Percentiles rank a stretch among this genome's conserved stretches.
Evolutionary conservation across 2,888 invertebrate genomes (phyloP).

Genomic region (Perizoma affinitatum): DNA sequence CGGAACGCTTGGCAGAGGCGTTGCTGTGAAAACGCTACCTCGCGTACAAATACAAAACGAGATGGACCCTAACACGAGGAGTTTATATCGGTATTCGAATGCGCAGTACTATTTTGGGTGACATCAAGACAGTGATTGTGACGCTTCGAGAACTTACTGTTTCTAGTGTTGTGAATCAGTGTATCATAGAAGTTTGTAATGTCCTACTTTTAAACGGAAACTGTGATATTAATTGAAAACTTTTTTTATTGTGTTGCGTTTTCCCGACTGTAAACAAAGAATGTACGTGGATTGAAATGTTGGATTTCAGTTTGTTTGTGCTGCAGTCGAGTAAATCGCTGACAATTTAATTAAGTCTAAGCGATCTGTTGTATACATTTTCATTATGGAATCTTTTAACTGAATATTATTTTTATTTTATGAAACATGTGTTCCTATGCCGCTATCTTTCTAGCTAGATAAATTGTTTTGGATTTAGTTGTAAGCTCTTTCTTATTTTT

Average conservation of each 20-base stretch:
- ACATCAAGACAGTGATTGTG: conserved; percentile 85
- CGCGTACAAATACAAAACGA: conserved; percentile 78
- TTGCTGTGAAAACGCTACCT: conserved; percentile 76
- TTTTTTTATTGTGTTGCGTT: conserved; percentile 70
- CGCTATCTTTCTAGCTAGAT: conserved; percentile 3
- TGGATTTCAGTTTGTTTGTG: conserved; percentile 12
- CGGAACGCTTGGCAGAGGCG: conserved; percentile 74
- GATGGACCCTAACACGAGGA: conserved; percentile 83
- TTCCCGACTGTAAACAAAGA: conserved; percentile 64
- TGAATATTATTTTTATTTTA: background rate
- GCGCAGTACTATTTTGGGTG: conserved; percentile 91
- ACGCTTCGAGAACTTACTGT: conserved; percentile 84
- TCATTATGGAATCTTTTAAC: conserved; percentile 3
- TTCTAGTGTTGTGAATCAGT: conserved; percentile 78
- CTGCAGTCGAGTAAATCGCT: conserved; percentile 6
- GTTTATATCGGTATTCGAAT: conserved; percentile 86
- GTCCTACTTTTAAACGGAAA: conserved; percentile 80
- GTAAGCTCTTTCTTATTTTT: background rate
- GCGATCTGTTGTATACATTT: conserved; percentile 17
- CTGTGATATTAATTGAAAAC: conserved; percentile 83
- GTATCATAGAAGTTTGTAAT: conserved; percentile 64
- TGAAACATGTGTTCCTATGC: background rate
- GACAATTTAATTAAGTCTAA: conserved; percentile 9
- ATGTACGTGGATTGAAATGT: conserved; percentile 30
- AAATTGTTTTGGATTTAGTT: conserved; percentile 6